These are phyloP conservation scores for Tupaia tana DNA, from an alignment of 2,113 vertebrate genomes.

Conservation along the genomic window DNA sequence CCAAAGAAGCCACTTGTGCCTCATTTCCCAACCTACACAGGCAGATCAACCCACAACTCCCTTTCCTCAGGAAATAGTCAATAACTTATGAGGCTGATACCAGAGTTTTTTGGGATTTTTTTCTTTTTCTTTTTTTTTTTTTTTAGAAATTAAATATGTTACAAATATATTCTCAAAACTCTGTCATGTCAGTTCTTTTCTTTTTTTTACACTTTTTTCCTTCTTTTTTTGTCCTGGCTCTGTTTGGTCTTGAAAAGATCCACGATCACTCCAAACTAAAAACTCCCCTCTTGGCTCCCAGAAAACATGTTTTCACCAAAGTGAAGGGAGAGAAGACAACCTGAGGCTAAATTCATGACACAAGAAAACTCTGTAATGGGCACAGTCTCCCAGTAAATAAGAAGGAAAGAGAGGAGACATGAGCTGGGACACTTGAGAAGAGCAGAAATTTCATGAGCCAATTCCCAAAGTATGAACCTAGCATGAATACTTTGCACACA, in stretches of 20 bases:
- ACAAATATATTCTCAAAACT: conserved; percentile 82
- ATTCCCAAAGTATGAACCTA: conserved; percentile 88
- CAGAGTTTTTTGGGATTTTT: conserved; percentile 54
- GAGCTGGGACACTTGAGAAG: conserved; percentile 83
- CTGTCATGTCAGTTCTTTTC: conserved; percentile 54
- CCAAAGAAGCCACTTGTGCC: conserved; percentile 56
- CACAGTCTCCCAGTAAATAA: conserved; percentile 50
- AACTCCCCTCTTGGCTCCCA: conserved; percentile 74
- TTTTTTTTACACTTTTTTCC: not conserved
- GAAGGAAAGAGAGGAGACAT: not conserved
- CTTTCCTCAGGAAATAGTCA: conserved; percentile 71
- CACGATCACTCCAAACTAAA: conserved; percentile 76
- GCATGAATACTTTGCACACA: not conserved
- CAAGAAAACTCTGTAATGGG: conserved; percentile 77
- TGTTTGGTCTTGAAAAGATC: conserved; percentile 83
- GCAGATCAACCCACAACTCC: not conserved
- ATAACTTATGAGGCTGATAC: conserved; percentile 86
- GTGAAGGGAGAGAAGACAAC: conserved; percentile 73
- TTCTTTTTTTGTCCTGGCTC: conserved; percentile 62
- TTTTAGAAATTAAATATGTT: conserved; percentile 83
- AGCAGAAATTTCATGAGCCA: conserved; percentile 85
- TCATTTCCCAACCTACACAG: not conserved
- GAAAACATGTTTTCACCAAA: conserved; percentile 66
- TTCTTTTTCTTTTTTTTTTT: not conserved
- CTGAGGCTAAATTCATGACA: conserved; percentile 75